Base-by-base conservation (phyloP, 2,113 vertebrate species). In the Centropus bengalensis region DNA sequence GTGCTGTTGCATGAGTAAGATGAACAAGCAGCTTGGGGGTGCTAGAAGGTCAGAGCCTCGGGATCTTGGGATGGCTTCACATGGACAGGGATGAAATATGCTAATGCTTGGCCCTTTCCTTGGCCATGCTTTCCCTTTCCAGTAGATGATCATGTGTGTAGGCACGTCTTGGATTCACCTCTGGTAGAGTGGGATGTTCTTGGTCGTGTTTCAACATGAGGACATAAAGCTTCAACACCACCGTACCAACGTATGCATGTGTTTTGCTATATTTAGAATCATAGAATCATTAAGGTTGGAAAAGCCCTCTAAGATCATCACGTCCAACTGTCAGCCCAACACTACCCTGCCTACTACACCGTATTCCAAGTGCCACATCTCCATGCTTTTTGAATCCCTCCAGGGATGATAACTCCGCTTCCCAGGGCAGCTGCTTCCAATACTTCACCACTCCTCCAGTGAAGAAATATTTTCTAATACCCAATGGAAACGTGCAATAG, bases 1-100 rank as follows among this genome's bases (percentile, higher is more conserved):
- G 0, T 38, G 56, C 21, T 70, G 11, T 64, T 0, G 0, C 0
- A 0, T 18, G 52, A 63, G 32, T 8, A 1, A 10, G 24, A 13
- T 27, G 22, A 82, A 32, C 10, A 24, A 64, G 52, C 28, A 79
- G 26, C 16, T 45, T 74, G 55, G 36, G 59, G 30, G 27, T 14
- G 2, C 40, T 55, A 38, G 49, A 23, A 73, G 24, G 24, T 32
- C 40, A 51, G 33, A 77, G 24, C 27, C 23, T 64, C 14, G 5
- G 32, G 26, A 26, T 33, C 47, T 49, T 10, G 10, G 47, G 47
- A 54, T 54, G 45, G 20, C 22, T 44, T 63, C 20, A 9, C 5
- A 11, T 3, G 3, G 40, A 7, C 27, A 55, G 70, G 30, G 38
- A 6, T 38, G 56, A 56, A 64, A 52, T 7, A 14, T 15, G 14